Base-by-base conservation (phyloP, 2,888 invertebrate genomes). In the Caenorhabditis wallacei region DNA sequence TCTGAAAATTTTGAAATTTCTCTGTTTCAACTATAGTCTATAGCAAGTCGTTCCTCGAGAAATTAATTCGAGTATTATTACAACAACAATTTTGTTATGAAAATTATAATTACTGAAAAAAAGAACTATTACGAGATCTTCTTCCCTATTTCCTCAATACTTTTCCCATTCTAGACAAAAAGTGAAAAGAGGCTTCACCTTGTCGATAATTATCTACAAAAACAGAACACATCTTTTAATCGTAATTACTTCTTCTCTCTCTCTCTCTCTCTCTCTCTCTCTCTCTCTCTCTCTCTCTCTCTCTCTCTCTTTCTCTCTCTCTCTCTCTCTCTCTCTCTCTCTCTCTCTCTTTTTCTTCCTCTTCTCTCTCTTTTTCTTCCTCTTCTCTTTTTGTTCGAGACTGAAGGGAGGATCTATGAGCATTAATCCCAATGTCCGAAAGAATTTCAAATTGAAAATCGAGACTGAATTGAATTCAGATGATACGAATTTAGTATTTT, bases 1-100 rank as follows among this genome's bases (percentile, higher is more conserved):
- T 80, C 88, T 88, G 85, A 51, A 83, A 74, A 66, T 57, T 4
- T 26, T 22, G 11, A 57, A 35, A n/a, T n/a, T n/a, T n/a, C n/a
- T n/a, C n/a, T n/a, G n/a, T n/a, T n/a, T n/a, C n/a, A n/a, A n/a
- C n/a, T n/a, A n/a, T n/a, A n/a, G n/a, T n/a, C n/a, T n/a, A n/a
- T n/a, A n/a, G n/a, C n/a, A n/a, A n/a, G n/a, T n/a, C n/a, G n/a
- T n/a, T n/a, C n/a, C n/a, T n/a, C n/a, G n/a, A n/a, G n/a, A n/a
- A n/a, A n/a, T n/a, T n/a, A n/a, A n/a, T n/a, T n/a, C n/a, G n/a
- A n/a, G n/a, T n/a, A n/a, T n/a, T n/a, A n/a, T n/a, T n/a, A n/a
- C n/a, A n/a, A n/a, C n/a, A n/a, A n/a, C n/a, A n/a, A n/a, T n/a
- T n/a, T n/a, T n/a, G n/a, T n/a, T n/a, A n/a, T n/a, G n/a, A n/a